These are phyloP conservation scores for Calidris pugnax DNA, from an alignment of 2,113 vertebrate genomes.

Conservation along the genomic window DNA sequence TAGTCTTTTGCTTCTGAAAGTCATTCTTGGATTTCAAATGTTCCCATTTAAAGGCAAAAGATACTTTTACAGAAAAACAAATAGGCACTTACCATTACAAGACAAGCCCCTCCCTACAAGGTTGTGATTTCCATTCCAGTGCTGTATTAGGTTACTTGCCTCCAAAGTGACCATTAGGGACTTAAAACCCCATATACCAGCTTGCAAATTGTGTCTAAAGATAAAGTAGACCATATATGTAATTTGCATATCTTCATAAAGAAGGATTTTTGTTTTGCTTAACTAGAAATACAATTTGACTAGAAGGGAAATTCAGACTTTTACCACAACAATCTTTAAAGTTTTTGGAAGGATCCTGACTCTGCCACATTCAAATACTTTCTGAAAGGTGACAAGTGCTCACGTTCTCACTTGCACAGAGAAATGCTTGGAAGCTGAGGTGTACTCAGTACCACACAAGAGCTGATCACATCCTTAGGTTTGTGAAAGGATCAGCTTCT, in stretches of 20 bases:
- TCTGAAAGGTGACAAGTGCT: not conserved
- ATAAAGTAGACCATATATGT: not conserved
- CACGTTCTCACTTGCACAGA: not conserved
- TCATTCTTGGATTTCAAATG: not conserved
- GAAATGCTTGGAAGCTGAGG: not conserved
- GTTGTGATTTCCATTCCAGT: not conserved
- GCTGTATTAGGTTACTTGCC: not conserved
- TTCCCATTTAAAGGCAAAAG: not conserved
- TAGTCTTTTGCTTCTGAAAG: constrained; percentile 16
- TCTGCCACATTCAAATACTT: not conserved
- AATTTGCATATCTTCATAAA: not conserved
- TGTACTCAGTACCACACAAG: not conserved
- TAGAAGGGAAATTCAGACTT: not conserved
- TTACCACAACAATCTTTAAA: not conserved
- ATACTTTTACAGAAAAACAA: not conserved
- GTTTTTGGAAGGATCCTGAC: not conserved
- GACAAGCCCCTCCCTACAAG: not conserved
- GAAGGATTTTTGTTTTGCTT: not conserved
- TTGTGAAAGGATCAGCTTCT: not conserved
- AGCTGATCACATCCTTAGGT: not conserved
- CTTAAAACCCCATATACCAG: not conserved
- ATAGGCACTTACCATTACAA: not conserved
- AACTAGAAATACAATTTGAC: not conserved
- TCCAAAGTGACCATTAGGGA: not conserved
- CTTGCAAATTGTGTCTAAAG: not conserved